Base-by-base conservation (phyloP, 2,888 invertebrate species). In the Cheiracanthium punctorium region DNA sequence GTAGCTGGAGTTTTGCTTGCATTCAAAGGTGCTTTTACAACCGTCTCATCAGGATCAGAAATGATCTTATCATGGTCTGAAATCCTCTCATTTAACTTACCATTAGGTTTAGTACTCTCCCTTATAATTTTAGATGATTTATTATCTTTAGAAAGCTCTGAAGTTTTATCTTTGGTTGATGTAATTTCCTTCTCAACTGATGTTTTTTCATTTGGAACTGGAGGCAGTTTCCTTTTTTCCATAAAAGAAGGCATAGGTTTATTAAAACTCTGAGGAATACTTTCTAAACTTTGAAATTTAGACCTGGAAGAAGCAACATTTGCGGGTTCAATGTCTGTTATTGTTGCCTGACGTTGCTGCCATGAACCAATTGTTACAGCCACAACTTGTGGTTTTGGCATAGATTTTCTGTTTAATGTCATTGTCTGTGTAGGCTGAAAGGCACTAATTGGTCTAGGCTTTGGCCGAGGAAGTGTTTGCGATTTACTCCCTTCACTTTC, bases 291-390 rank as follows among this genome's bases (percentile, higher is more conserved):
- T 58, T 72, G 76, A 67, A 87, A 87, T 75, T 81, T 87, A 75
- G 87, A 87, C 70, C 87, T 87, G n/a, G 81, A 77, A n/a, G 87
- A 87, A 24, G 87, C 87, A 24, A 87, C 85, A 77, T 67, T 87
- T 7, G 52, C 74, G n/a, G 76, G 33, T 32, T 81, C 87, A 30
- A 87, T 73, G 28, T 87, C 87, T 28, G 73, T 20, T n/a, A 65
- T 33, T 52, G 65, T 33, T 41, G 69, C 52, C 20, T 87, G 73
- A 28, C 87, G n/a, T 24, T 87, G 87, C 20, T 87, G 87, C 87
- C 87, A 87, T 20, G 87, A 87, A 30, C 87, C 87, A 71, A 87
- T 87, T 7, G 87, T 87, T 8, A 87, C 80, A 64, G 82, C 79
- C n/a, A 87, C 82, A 14, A 70, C 71, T 24, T 87, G 87, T 8